phyloP scores from a whole-genome alignment of 2,113 vertebrate genomes.

The Ginglymostoma cirratum region DNA sequence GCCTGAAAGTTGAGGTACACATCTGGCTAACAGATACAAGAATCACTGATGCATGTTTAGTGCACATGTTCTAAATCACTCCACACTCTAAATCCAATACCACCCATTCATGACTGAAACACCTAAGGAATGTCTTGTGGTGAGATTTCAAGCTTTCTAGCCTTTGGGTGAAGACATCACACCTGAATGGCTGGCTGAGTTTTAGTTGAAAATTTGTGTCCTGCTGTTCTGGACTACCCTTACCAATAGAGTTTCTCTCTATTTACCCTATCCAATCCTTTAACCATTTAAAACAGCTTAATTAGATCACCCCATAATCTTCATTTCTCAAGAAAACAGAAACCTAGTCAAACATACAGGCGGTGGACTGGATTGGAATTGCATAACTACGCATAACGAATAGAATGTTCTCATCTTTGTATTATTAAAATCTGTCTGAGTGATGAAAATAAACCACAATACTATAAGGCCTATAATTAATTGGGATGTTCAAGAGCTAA shows the following conservation, averaged over 20 bases:
- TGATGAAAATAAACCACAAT: neutral
- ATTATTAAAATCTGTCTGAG: neutral
- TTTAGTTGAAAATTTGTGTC: neutral
- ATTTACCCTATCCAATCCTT: neutral
- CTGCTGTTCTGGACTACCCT: neutral
- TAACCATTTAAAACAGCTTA: neutral
- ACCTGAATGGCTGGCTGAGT: neutral
- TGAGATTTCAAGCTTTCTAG: neutral
- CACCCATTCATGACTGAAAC: neutral
- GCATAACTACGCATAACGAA: neutral
- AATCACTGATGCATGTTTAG: neutral
- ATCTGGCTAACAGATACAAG: neutral
- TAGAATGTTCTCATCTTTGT: neutral
- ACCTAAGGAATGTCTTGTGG: neutral
- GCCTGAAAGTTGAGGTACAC: neutral
- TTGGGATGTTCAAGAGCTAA: neutral
- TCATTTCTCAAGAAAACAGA: neutral
- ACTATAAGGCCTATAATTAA: neutral
- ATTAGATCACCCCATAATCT: neutral
- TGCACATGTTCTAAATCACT: neutral
- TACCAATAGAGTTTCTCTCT: neutral
- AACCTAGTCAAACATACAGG: neutral
- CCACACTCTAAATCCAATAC: neutral
- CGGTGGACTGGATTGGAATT: neutral
- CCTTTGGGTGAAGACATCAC: neutral